Percentiles rank a stretch among this genome's conserved stretches.
Conservation (phyloP, 2,113 vertebrate genomes). For the Puma concolor region DNA sequence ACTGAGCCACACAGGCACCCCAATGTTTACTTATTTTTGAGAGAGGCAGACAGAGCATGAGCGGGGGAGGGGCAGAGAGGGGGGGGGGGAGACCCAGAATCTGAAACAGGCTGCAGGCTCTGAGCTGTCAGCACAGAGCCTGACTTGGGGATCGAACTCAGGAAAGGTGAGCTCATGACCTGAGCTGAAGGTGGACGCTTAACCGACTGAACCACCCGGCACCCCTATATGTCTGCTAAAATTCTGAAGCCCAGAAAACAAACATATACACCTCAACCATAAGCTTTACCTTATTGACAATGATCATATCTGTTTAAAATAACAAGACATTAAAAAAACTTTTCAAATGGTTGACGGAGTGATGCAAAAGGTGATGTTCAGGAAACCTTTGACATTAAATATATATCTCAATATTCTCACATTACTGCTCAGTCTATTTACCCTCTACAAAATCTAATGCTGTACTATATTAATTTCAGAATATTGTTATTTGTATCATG, state of each 20-base stretch:
- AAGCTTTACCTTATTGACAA: neutral
- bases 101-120: too few species aligned
- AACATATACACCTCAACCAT: neutral
- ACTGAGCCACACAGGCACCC: too few species aligned
- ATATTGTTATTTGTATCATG: neutral
- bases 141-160: too few species aligned
- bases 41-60: too few species aligned
- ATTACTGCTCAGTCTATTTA: neutral
- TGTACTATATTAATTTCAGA: neutral
- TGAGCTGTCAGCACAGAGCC: too few species aligned
- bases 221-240: neutral
- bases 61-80: too few species aligned
- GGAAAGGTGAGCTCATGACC: too few species aligned
- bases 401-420: neutral
- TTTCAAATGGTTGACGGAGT: neutral
- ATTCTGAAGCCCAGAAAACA: neutral
- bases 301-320: neutral
- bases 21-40: too few species aligned
- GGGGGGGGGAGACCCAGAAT: too few species aligned
- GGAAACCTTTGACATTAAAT: neutral
- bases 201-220: accelerated
- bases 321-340: neutral
- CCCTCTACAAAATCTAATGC: neutral
- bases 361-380: neutral
- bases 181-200: too few species aligned